Percentiles rank a stretch among this genome's conserved stretches.
These are phyloP conservation scores for Tokudaia muenninki DNA, from an alignment of 2,797 vertebrate species.

Conservation along the genomic window DNA sequence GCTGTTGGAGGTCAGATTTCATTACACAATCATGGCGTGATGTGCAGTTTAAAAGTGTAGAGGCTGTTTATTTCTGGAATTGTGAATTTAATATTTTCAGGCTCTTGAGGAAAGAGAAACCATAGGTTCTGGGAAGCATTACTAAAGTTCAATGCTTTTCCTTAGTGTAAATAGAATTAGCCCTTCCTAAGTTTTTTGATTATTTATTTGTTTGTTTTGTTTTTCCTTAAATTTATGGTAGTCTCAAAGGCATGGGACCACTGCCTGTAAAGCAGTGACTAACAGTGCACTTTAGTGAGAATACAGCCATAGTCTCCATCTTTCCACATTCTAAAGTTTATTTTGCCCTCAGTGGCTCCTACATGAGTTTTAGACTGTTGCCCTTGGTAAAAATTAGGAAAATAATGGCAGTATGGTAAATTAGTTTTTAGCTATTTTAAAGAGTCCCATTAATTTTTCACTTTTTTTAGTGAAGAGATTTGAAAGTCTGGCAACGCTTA, in stretches of 20 bases:
- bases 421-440: slow-evolving; percentile 32
- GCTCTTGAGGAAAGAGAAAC: neutral
- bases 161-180: neutral
- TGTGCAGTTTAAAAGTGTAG: neutral
- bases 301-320: neutral
- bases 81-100: neutral
- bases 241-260: neutral
- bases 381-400: slow-evolving; percentile 8
- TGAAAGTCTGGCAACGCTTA: neutral
- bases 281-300: neutral
- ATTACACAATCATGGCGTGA: too few relatives aligned
- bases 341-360: neutral
- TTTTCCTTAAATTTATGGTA: neutral
- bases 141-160: neutral
- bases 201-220: neutral
- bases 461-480: slow-evolving; percentile 33
- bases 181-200: neutral
- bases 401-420: neutral
- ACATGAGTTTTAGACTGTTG: neutral
- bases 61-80: neutral
- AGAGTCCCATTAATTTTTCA: neutral
- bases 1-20: neutral
- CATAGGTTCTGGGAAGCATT: neutral
- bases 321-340: neutral
- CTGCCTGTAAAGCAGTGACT: neutral